Evolutionary conservation across 1,140 invertebrate genomes (phyloP).

Genomic region (Aplysia californica): DNA sequence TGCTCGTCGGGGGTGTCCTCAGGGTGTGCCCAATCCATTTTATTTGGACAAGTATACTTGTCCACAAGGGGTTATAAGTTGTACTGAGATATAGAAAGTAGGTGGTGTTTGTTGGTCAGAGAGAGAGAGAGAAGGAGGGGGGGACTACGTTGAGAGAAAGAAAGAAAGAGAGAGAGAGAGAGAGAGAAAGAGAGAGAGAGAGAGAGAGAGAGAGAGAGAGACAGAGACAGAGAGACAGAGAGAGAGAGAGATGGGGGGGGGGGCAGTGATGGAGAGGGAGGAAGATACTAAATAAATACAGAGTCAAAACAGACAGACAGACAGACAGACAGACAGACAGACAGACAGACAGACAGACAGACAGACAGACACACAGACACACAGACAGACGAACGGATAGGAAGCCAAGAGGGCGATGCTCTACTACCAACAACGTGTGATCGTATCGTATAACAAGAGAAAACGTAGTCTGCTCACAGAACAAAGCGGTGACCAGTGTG

Average conservation of each 20-base stretch:
- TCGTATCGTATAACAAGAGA: neutral
- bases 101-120: neutral
- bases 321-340: conserved; percentile 20
- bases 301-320: conserved; percentile 20
- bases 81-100: too few species aligned
- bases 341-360: neutral
- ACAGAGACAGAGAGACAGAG: neutral
- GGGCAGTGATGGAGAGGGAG: conserved; percentile 8
- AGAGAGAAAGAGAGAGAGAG: neutral
- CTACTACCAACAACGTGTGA: too few species aligned
- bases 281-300: too few species aligned
- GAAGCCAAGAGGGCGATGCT: neutral
- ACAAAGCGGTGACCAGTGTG: too few species aligned
- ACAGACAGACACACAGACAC: neutral
- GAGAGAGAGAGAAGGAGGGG: neutral
- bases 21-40: too few species aligned
- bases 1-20: too few species aligned
- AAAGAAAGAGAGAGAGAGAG: neutral
- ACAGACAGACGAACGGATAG: neutral
- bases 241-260: neutral
- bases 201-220: neutral
- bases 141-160: neutral
- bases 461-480: neutral
- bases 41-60: too few species aligned
- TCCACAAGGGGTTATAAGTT: too few species aligned